Percentiles rank a stretch among this genome's conserved stretches.
Conservation (phyloP, 1,140 invertebrate species). For the Myzus persicae region DNA sequence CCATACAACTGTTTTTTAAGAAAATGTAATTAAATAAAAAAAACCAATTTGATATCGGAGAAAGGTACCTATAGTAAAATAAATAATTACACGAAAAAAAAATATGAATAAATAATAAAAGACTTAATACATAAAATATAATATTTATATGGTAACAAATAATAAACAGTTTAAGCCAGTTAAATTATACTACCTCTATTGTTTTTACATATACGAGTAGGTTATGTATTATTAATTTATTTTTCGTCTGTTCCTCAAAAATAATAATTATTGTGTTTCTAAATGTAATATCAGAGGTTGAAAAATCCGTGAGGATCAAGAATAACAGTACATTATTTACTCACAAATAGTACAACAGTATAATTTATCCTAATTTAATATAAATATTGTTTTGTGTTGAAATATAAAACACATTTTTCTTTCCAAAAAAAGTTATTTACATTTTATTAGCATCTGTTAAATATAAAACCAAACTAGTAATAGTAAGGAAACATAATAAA, state of each 20-base stretch:
- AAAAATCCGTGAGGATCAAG: not conserved
- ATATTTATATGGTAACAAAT: not conserved
- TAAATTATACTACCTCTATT: not conserved
- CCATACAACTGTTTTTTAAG: slow-evolving; percentile 27
- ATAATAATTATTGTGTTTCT: slow-evolving; percentile 1
- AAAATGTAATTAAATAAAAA: not conserved
- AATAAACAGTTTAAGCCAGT: not conserved
- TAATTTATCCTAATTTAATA: not conserved
- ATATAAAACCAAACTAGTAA: not conserved
- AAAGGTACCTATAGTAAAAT: not conserved
- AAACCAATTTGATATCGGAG: not conserved
- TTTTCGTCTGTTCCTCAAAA: not conserved
- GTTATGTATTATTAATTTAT: not conserved
- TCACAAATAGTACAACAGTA: not conserved
- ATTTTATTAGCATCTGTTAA: not conserved
- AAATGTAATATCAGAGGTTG: not conserved
- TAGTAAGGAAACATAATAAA: not conserved
- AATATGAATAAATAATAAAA: not conserved
- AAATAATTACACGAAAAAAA: not conserved
- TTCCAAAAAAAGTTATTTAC: not conserved
- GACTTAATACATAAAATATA: not conserved
- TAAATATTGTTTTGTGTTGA: not conserved
- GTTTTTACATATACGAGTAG: not conserved
- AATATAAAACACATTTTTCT: not conserved
- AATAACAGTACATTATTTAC: not conserved